These are phyloP conservation scores for Acronicta psi DNA, from an alignment of 2,888 invertebrate species.

Conservation along the genomic window DNA sequence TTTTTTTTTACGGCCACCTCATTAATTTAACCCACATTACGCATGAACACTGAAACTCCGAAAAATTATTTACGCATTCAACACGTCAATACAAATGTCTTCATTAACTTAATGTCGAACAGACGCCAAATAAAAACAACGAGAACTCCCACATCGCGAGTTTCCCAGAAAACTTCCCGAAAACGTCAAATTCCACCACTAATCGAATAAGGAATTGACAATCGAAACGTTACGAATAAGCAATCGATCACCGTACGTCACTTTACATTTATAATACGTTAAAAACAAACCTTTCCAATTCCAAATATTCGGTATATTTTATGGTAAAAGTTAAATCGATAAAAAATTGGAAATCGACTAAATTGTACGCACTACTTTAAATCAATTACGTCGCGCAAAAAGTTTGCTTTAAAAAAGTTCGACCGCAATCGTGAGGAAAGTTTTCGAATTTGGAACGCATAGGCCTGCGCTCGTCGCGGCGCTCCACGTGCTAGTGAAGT, in stretches of 20 bases:
- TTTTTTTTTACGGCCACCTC: slow-evolving; percentile 4
- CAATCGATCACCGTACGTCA: slow-evolving; percentile 62
- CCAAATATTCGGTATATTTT: slow-evolving; percentile 34
- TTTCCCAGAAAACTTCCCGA: slow-evolving; percentile 82
- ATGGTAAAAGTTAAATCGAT: slow-evolving; percentile 19
- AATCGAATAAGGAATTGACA: slow-evolving; percentile 77
- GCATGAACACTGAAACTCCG: slow-evolving; percentile 17
- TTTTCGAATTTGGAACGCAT: slow-evolving; percentile 74
- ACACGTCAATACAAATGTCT: slow-evolving; percentile 80
- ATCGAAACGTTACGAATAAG: slow-evolving; percentile 68
- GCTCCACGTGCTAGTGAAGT: slow-evolving; percentile 83
- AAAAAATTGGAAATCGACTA: slow-evolving; percentile 27
- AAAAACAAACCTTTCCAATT: slow-evolving; percentile 50
- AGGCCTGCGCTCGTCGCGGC: slow-evolving; percentile 83
- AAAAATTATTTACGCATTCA: slow-evolving; percentile 74
- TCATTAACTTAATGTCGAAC: slow-evolving; percentile 74
- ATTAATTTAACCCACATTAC: slow-evolving; percentile 26
- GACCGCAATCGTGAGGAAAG: slow-evolving; percentile 42
- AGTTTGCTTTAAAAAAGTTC: slow-evolving; percentile 33
- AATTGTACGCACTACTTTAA: slow-evolving; percentile 39
- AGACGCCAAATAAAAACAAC: slow-evolving; percentile 70
- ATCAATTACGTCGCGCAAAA: slow-evolving; percentile 27
- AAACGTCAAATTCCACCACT: slow-evolving; percentile 78
- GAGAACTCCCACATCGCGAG: slow-evolving; percentile 80
- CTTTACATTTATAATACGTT: slow-evolving; percentile 61